Conservation (phyloP, 2,888 invertebrate genomes). For the Drosophila kuntzei region DNA sequence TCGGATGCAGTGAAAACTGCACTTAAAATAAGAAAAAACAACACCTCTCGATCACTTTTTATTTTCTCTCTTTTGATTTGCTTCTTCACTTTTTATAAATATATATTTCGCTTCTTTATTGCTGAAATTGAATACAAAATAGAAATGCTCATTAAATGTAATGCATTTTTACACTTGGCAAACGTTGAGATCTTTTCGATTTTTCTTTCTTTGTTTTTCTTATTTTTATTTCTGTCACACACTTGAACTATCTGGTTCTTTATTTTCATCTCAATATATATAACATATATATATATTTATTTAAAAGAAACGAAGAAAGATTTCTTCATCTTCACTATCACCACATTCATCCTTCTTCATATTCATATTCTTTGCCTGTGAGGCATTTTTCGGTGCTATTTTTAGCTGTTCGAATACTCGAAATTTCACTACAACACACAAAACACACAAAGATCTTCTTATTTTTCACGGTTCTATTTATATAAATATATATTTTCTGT, state of each 20-base stretch:
- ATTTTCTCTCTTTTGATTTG: conserved; percentile 64
- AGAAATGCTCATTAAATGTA: conserved; percentile 38
- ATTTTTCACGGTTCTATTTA: conserved; percentile 83
- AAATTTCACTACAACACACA: conserved; percentile 73
- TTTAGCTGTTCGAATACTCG: conserved; percentile 60
- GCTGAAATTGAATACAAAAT: conserved; percentile 74
- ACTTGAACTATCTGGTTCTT: conserved; percentile 30
- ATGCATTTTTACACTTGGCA: conserved; percentile 46
- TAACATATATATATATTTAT: conserved; percentile 39
- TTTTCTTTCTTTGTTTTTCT: conserved; percentile 18
- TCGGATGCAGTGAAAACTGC: conserved; percentile 76
- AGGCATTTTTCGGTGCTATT: conserved; percentile 68
- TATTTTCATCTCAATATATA: conserved; percentile 24
- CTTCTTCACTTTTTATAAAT: conserved; percentile 74
- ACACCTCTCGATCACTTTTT: conserved; percentile 79
- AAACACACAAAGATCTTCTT: conserved; percentile 77
- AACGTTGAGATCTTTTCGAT: conserved; percentile 30
- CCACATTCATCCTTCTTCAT: conserved; percentile 62
- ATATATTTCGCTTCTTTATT: conserved; percentile 76
- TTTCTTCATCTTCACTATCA: conserved; percentile 43
- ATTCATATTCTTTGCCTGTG: conserved; percentile 68
- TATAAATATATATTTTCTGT: conserved; percentile 57
- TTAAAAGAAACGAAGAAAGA: conserved; percentile 19
- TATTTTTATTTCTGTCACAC: conserved; percentile 38
- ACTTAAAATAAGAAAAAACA: conserved; percentile 69